A percentile compares a stretch with the other conserved stretches of the same genome.
Conservation (phyloP, 2,113 vertebrate species). For the Melanocharis versteri region DNA sequence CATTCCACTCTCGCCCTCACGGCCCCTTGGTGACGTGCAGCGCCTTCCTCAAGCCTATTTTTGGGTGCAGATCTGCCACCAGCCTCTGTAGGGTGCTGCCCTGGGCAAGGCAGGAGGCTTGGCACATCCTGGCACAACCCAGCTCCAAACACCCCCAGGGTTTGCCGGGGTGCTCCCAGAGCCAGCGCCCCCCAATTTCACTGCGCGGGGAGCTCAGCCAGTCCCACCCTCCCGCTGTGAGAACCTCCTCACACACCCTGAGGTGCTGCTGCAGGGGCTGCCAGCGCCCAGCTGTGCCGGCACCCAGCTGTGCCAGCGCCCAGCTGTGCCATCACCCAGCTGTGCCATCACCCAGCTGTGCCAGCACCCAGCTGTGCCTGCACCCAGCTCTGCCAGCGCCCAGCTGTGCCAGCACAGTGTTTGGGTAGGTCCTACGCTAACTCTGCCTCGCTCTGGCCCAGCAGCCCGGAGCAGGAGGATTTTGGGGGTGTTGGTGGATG, state of each 20-base stretch:
- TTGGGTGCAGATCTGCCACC: not conserved
- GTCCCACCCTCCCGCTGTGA: rapidly evolving
- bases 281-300: not conserved
- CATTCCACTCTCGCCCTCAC: rapidly evolving
- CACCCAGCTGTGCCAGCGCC: not conserved
- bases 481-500: not conserved
- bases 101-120: not conserved
- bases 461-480: not conserved
- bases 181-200: rapidly evolving
- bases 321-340: too few relatives aligned
- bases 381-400: not conserved
- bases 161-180: not conserved
- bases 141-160: not conserved
- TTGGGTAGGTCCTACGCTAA: not conserved
- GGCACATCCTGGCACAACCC: not conserved
- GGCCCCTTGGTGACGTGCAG: rapidly evolving
- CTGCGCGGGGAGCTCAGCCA: rapidly evolving
- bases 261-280: rapidly evolving
- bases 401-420: not conserved
- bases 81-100: rapidly evolving
- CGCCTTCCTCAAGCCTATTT: not conserved
- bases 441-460: not conserved
- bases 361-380: not conserved
- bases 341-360: too few relatives aligned
- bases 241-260: not conserved